Evolutionary conservation across 2,797 vertebrate species (phyloP).

Genomic region (Margarornis squamiger): DNA sequence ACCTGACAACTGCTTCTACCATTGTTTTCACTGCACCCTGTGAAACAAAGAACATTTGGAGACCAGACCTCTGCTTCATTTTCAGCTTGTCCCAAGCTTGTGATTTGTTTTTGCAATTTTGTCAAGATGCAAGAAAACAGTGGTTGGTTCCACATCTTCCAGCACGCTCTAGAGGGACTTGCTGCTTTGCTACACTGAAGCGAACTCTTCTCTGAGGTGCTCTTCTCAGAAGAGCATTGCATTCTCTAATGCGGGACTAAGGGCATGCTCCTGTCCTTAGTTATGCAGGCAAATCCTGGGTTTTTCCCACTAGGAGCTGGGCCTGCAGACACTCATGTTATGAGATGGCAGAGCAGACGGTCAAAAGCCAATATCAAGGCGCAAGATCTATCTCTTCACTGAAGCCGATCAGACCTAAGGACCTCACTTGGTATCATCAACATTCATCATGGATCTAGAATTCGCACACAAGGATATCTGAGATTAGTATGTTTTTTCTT

Average conservation of each 20-base stretch:
- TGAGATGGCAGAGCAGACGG: not conserved
- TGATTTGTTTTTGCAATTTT: slow-evolving; percentile 10
- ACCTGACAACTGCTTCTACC: slow-evolving; percentile 10
- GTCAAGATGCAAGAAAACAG: not conserved
- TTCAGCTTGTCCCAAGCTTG: slow-evolving; percentile 10
- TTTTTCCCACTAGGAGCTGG: not conserved
- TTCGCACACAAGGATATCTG: not conserved
- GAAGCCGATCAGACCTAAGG: not conserved
- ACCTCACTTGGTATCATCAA: not conserved
- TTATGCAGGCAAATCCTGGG: not conserved
- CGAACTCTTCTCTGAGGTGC: not conserved
- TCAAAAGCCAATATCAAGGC: not conserved
- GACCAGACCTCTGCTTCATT: not conserved
- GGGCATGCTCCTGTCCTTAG: not conserved
- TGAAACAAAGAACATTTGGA: slow-evolving; percentile 39
- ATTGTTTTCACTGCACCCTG: not conserved
- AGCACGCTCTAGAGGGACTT: not conserved
- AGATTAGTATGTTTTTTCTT: slow-evolving; percentile 1
- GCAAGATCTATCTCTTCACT: not conserved
- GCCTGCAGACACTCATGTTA: not conserved
- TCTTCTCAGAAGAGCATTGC: not conserved
- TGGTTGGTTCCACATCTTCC: not conserved
- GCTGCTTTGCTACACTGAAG: not conserved
- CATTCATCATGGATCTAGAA: not conserved
- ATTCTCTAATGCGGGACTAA: not conserved